Evolutionary conservation across 2,888 invertebrate species (phyloP), one percentile per base, ranked within the genome.

Genomic region (Dynastes hyllus): DNA sequence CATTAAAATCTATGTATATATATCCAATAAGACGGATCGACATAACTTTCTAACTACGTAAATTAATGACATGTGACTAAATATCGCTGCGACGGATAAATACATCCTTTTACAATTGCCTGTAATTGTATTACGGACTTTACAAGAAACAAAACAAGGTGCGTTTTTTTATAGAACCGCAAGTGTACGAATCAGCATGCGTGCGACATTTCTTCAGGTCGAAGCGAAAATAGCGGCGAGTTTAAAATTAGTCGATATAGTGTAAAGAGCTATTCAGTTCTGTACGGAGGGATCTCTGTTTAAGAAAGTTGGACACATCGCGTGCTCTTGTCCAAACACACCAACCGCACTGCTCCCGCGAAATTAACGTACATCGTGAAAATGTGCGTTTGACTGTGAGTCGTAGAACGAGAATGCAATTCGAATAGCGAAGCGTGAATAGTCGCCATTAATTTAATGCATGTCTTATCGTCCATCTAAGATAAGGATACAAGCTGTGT

Each of bases 161-260:
- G 37, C 13, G 45, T 69, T 51, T 51, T 69, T 69, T 50, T 51
- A 69, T 51, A 51, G 51, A 69, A 51, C 29, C 50, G 50, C 69
- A 69, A 69, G 63, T 63, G 55, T 77, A 63, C 13, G 22, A 16
- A 29, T 63, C 13, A 5, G 63, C 22, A 27, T 50, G 67, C 50
- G 58, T 61, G 71, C 65, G 78, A 78, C 78, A 78, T 78, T 63
- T 71, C 78, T 78, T 70, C 78, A 63, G 61, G 61, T 70, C 58
- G 73, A 40, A 50, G 71, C 71, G 16, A 69, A 78, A 78, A 78
- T 78, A 78, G 65, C 58, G 13, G 4, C 29, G 11, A n/a, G 71
- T 58, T 71, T 78, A 78, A 78, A 71, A 63, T 78, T 78, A 78
- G 78, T 78, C 50, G 13, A 29, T 32, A 13, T 63, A 63, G 63